Base-by-base conservation (phyloP, 2,113 vertebrate genomes). In the Cyanistes caeruleus region DNA sequence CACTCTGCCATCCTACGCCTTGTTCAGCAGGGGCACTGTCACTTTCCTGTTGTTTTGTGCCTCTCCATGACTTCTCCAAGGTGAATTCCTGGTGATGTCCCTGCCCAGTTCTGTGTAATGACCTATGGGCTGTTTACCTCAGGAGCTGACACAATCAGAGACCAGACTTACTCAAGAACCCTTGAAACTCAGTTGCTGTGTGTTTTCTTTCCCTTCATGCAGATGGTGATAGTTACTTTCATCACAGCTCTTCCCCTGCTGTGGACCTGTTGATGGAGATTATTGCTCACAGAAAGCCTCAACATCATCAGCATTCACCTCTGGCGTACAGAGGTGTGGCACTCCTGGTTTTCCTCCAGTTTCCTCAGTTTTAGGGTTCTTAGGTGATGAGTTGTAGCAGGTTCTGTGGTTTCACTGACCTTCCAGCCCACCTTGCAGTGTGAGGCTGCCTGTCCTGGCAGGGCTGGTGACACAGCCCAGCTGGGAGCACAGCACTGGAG, bases 371-470 rank as follows among this genome's bases (percentile, higher is more conserved):
- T 43, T 58, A 7, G 4, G 9, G 41, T 49, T 58, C 48, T 41
- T 11, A 31, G 51, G 2, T 3, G 4, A 30, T 84, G 16, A 28
- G 5, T 15, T 43, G 12, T 16, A 28, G 41, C 10, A 3, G 0
- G 0, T 41, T 51, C 56, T 70, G 63, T 63, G 35, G 33, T 70
- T 65, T 73, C 37, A 1, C 28, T 62, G 67, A 17, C 18, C 52
- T 55, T 44, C 35, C 63, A 94, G 43, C 49, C 39, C n/a, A 1
- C 30, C 19, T 2, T 35, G 62, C 39, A 18, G 4, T 20, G 39
- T 78, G 52, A 15, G 16, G 7, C 2, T 67, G 63, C 41, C 68
- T 81, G 77, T 9, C 55, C 65, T 41, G 51, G 39, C 24, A 37
- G 51, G 30, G 41, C 70, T 39, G 48, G 35, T 11, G 64, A 6